A percentile compares a stretch with the other conserved stretches of the same genome.
These are phyloP conservation scores for Xiphophorus maculatus DNA, from an alignment of 2,113 vertebrate genomes.

Conservation along the genomic window DNA sequence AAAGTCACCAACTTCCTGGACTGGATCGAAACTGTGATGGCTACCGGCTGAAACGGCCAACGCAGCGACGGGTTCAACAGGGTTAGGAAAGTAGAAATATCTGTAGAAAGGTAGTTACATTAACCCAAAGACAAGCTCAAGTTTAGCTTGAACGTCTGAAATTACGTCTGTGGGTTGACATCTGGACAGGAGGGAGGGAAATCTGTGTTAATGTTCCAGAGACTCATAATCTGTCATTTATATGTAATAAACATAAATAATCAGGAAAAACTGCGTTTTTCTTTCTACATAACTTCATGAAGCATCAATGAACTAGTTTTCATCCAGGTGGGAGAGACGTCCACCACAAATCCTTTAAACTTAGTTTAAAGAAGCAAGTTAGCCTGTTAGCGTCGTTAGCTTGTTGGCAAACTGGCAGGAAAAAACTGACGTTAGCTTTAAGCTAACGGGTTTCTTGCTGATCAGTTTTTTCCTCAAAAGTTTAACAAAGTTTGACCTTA, in stretches of 20 bases:
- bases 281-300: not conserved
- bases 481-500: too few relatives aligned
- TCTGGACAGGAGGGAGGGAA: not conserved
- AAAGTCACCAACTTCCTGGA: conserved; percentile 81
- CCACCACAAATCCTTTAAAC: too few relatives aligned
- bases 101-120: too few relatives aligned
- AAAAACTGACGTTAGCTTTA: not conserved
- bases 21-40: conserved; percentile 82
- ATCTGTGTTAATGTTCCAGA: not conserved
- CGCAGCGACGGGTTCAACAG: not conserved
- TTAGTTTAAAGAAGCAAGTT: not conserved
- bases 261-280: not conserved
- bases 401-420: not conserved
- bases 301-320: too few relatives aligned
- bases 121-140: not conserved
- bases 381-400: not conserved
- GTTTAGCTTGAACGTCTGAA: not conserved
- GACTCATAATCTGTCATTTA: not conserved
- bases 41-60: conserved; percentile 21
- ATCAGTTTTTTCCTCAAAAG: not conserved
- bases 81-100: not conserved
- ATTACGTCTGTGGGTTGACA: not conserved
- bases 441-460: not conserved
- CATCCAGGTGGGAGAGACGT: too few relatives aligned
- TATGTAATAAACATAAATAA: not conserved